Evolutionary conservation across 2,888 invertebrate genomes (phyloP).

Genomic region (Sinopyrophorus schimmeli): DNA sequence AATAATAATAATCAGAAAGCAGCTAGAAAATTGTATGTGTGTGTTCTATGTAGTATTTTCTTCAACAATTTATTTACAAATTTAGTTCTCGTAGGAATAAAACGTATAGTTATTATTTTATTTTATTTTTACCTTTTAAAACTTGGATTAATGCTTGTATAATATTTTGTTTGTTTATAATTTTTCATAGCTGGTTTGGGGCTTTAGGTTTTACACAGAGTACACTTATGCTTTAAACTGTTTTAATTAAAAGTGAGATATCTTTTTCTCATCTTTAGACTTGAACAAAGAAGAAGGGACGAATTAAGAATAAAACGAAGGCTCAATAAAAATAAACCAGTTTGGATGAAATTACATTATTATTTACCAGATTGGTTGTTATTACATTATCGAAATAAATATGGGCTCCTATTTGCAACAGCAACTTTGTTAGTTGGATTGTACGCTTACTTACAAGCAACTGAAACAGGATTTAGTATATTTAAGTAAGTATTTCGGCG

Average conservation of each 20-base stretch:
- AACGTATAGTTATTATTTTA: too few species aligned
- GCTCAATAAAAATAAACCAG: constrained; percentile 49
- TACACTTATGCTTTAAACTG: too few species aligned
- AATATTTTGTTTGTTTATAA: too few species aligned
- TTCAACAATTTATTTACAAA: too few species aligned
- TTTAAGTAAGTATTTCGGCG: constrained; percentile 44
- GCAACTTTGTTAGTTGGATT: constrained; percentile 63
- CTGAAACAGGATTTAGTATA: constrained; percentile 44
- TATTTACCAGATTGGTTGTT: constrained; percentile 53
- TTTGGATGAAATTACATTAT: constrained; percentile 50
- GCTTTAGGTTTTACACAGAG: too few species aligned
- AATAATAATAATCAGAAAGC: too few species aligned
- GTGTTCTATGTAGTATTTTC: too few species aligned
- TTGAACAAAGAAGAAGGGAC: constrained; percentile 62
- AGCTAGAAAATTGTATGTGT: too few species aligned
- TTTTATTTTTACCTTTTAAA: background rate
- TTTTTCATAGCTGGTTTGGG: background rate
- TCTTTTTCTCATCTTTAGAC: constrained; percentile 55
- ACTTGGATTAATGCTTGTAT: too few species aligned
- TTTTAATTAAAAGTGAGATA: background rate
- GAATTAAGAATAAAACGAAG: constrained; percentile 60
- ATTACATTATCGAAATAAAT: constrained; percentile 52
- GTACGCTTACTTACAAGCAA: constrained; percentile 61
- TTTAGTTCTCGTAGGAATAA: too few species aligned
- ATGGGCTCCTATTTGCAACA: constrained; percentile 59